Base-by-base conservation (phyloP, 2,888 invertebrate genomes). In the Masnerella sp. region DNA sequence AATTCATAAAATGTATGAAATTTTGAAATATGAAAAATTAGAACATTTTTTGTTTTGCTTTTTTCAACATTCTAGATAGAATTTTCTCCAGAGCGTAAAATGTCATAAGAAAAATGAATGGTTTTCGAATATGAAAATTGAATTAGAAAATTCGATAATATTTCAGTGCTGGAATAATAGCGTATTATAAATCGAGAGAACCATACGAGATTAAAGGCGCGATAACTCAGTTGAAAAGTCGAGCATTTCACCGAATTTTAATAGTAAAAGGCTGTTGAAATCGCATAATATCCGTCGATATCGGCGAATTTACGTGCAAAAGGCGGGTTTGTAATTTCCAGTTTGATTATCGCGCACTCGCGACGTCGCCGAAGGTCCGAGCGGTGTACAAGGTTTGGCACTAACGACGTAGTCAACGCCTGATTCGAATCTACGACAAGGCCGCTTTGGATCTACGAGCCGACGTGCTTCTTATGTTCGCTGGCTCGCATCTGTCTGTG, bases 321-420 rank as follows among this genome's bases (percentile, higher is more conserved):
- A 36, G 59, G 47, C 32, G 40, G 22, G 47, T 42, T 58, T 34
- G 58, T 68, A 68, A 68, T 68, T 68, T 58, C 51, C 58, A 59
- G 43, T 51, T 58, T 28, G 51, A 68, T 68, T 68, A 58, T 58
- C 67, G 34, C 22, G 25, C 32, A 47, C 40, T 25, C 20, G 22
- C 47, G 54, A 47, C 43, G 47, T 43, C 34, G 62, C 34, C 43
- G 67, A 52, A 38, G 69, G 38, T 52, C 61, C 61, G 38, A 34
- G 15, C 22, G 25, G 30, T 34, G 20, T 59, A 47, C 54, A 49
- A 40, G 52, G 45, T 54, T 51, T 40, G 47, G 47, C 62, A 36
- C 62, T 56, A 70, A 62, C 70, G 56, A 70, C 56, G 45, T 56
- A 70, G 62, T 64, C 64, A 64, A 64, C 62, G 54, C 52, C 54